These are phyloP conservation scores for Heliothis virescens DNA, from an alignment of 1,140 invertebrate genomes.

Conservation along the genomic window DNA sequence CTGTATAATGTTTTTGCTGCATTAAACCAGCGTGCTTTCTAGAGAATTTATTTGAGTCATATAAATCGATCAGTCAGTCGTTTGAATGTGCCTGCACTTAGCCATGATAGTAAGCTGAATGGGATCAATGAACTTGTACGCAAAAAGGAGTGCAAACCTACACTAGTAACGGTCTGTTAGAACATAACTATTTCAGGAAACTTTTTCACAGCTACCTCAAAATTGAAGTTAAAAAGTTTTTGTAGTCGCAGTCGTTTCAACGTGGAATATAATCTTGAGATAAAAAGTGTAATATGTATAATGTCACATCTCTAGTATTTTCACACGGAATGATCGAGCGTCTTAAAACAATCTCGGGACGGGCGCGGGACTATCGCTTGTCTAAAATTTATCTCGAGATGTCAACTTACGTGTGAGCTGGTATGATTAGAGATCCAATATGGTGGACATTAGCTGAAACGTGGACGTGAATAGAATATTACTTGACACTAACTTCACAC, in stretches of 20 bases:
- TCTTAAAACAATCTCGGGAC: slow-evolving; percentile 54
- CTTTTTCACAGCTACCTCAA: background rate
- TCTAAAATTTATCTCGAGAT: slow-evolving; percentile 66
- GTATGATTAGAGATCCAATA: slow-evolving; percentile 39
- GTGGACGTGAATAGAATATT: slow-evolving; percentile 6
- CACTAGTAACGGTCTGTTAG: slow-evolving; percentile 38
- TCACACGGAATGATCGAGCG: slow-evolving; percentile 65
- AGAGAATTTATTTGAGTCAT: background rate
- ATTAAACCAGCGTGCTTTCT: background rate
- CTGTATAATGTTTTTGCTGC: background rate
- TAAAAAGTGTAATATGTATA: slow-evolving; percentile 36
- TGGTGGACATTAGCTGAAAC: slow-evolving; percentile 38
- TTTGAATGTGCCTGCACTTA: too few relatives aligned
- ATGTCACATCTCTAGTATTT: slow-evolving; percentile 51
- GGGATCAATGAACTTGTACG: slow-evolving; percentile 25
- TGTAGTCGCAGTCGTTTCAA: background rate
- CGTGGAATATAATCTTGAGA: slow-evolving; percentile 18
- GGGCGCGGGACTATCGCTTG: slow-evolving; percentile 60
- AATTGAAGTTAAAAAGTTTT: slow-evolving; percentile 24
- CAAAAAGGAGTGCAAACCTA: slow-evolving; percentile 32
- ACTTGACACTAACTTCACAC: slow-evolving; percentile 2
- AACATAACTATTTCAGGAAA: slow-evolving; percentile 24
- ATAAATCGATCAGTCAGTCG: too few relatives aligned
- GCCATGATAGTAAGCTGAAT: background rate
- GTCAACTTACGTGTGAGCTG: slow-evolving; percentile 56